Evolutionary conservation across 2,113 vertebrate genomes (phyloP), one percentile per base, ranked within the genome.

Genomic region (Micromys minutus): DNA sequence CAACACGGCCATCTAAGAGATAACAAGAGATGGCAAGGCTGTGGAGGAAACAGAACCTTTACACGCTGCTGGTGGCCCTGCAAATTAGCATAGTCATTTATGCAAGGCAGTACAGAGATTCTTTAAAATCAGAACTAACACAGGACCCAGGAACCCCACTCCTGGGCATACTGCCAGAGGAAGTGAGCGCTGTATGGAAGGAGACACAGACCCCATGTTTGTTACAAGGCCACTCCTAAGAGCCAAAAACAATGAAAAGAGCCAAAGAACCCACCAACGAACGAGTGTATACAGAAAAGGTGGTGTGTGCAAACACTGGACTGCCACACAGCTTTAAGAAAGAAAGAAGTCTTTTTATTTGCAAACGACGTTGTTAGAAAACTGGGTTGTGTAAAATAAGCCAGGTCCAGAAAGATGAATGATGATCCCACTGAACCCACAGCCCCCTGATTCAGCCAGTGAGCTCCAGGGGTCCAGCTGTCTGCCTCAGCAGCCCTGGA

Each of bases 251-350:
- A 24, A 36, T 0, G 5, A 34, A 67, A 42, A 26, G 4, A 15
- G 29, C 19, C n/a, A 31, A 39, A 12, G 55, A 7, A 7, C 42
- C 12, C 26, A 34, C 19, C 16, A 24, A 2, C 59, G 26, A 12
- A 52, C 12, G 29, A 86, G 13, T 7, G 5, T 36, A 16, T 34
- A 12, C 29, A 36, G 45, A 42, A 50, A 76, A 26, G 11, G 36
- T 16, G 17, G 6, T 0, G 1, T 4, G 0, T 19, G 10, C 16
- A 24, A 19, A 47, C 17, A 1, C 13, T 10, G n/a, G 59, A 16
- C 17, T 4, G 3, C 10, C 50, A 26, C 9, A 61, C 39, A 16
- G 9, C 29, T 39, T 24, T 11, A 10, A 34, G 57, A 39, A 52
- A 63, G 57, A 34, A 76, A 21, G n/a, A 36, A 36, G 13, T 9